These are phyloP conservation scores for Hartigia nigra DNA, from an alignment of 2,888 invertebrate species.

Conservation along the genomic window DNA sequence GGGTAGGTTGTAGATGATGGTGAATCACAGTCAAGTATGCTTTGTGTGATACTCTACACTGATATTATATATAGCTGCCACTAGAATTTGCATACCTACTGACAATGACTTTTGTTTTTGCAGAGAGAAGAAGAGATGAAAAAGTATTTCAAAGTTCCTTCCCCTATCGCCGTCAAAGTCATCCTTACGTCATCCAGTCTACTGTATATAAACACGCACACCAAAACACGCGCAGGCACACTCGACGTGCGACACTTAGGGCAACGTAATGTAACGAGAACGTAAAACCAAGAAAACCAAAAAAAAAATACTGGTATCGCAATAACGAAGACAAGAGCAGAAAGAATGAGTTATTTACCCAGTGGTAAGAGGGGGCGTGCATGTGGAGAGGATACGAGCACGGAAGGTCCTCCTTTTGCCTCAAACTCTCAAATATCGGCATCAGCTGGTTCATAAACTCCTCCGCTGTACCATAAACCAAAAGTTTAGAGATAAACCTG, in stretches of 20 bases:
- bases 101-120: background rate
- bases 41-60: background rate
- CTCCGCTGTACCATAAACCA: slow-evolving; percentile 76
- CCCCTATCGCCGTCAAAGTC: background rate
- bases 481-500: slow-evolving; percentile 25
- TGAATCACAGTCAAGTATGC: background rate
- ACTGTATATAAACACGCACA: background rate
- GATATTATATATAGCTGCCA: background rate
- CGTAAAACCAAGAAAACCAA: slow-evolving; percentile 34
- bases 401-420: slow-evolving; percentile 90
- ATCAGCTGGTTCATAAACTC: slow-evolving; percentile 95
- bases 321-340: slow-evolving; percentile 53
- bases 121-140: slow-evolving; percentile 60
- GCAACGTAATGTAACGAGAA: slow-evolving; percentile 52
- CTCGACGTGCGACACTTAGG: background rate
- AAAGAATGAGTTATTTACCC: slow-evolving; percentile 72
- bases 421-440: slow-evolving; percentile 94
- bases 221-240: background rate
- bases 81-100: background rate
- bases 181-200: background rate
- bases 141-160: slow-evolving; percentile 62
- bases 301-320: slow-evolving; percentile 39
- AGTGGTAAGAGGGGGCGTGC: slow-evolving; percentile 80
- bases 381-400: slow-evolving; percentile 92
- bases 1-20: slow-evolving; percentile 48